Evolutionary conservation across 2,797 vertebrate species (phyloP), one percentile per base, ranked within the genome.

Genomic region (Sebastes vulpes): DNA sequence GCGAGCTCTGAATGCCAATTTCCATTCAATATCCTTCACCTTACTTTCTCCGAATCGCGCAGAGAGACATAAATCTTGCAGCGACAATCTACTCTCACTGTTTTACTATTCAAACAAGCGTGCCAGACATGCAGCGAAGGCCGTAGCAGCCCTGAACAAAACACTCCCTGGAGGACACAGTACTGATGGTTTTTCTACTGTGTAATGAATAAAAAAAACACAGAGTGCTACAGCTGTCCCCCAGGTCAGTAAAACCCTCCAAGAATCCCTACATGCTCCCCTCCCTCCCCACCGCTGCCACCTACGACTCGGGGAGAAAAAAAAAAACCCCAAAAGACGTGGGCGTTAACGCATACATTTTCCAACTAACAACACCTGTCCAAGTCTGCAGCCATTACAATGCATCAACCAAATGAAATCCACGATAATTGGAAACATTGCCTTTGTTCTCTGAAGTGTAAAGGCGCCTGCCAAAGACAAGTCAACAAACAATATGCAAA

Each of bases 401-500:
- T 90, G 87, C 84, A 92, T 92, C 93, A 94, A 68, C 75, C 84
- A 81, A 93, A 93, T 91, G 88, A 95, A 93, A 93, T 90, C 82
- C 88, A 68, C 71, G 28, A 38, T 84, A 89, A 93, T 83, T 92
- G 90, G 85, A 91, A 87, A 89, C 81, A 84, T 66, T 79, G 90
- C 81, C 82, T 92, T 93, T 92, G 89, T 92, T 90, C 87, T 89
- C 21, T 23, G 83, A 81, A 89, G 90, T 71, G 60, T 78, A 85
- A 86, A 83, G 60, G 70, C 74, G 63, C 65, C 67, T 66, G 88
- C 85, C 31, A n/a, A 78, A 82, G 78, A 89, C 83, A 46, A 85
- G 86, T 80, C 86, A 75, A 84, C 83, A 79, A 87, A 91, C 89
- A 84, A 85, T 80, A 91, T 87, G 87, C 89, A 90, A 92, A 91